Percentiles rank a stretch among this genome's conserved stretches.
phyloP scores from a whole-genome alignment of 2,797 vertebrate genomes.

The Nyctibius grandis region DNA sequence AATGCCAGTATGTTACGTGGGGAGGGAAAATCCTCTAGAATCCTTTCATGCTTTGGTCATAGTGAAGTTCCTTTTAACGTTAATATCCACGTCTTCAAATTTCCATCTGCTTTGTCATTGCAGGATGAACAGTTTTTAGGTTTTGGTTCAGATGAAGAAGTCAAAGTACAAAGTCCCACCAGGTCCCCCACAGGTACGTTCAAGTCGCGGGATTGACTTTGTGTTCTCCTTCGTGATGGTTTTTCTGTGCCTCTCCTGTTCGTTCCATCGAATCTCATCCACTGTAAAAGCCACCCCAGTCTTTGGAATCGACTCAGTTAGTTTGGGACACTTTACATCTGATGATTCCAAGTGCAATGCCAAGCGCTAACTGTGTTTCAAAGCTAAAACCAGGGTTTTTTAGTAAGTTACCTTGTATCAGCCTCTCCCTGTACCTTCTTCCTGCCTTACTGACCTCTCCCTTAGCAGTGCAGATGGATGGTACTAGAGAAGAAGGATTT shows the following conservation, averaged over 20 bases:
- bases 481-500: not conserved
- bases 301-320: not conserved
- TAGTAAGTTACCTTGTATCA: not conserved
- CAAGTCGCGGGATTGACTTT: not conserved
- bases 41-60: not conserved
- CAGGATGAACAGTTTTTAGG: slow-evolving; percentile 95
- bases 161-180: slow-evolving; percentile 86
- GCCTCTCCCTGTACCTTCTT: not conserved
- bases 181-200: slow-evolving; percentile 84
- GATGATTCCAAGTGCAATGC: not conserved
- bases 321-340: not conserved
- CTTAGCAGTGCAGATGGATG: not conserved
- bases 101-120: slow-evolving; percentile 53
- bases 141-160: slow-evolving; percentile 90
- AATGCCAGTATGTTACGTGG: not conserved
- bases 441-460: not conserved
- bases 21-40: not conserved
- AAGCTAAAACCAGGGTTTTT: not conserved
- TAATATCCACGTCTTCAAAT: not conserved
- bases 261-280: not conserved
- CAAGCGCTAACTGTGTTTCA: not conserved
- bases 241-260: not conserved
- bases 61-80: not conserved
- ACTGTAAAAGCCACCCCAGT: not conserved
- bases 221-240: not conserved